Evolutionary conservation across 1,140 invertebrate genomes (phyloP), one percentile per base, ranked within the genome.

Genomic region (Lutraria rhynchaena): DNA sequence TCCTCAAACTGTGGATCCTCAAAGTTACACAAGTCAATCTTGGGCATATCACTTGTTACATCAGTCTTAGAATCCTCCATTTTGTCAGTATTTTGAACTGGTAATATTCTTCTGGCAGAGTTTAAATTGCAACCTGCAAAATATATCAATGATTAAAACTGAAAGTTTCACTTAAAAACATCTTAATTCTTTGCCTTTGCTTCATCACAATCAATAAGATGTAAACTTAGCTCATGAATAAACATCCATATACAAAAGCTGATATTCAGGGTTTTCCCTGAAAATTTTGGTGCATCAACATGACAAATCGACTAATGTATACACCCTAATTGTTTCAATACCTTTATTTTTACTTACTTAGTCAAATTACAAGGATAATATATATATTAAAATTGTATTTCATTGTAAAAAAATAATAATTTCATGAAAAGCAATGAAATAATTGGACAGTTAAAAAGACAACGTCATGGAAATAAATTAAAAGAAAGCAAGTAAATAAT

Each of bases 1-100:
- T 91, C 88, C 69, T 92, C 91, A 86, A 91, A 93, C 35, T 90
- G 85, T 29, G 89, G 86, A 65, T 92, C 90, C 63, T 94, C 93
- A 86, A 94, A 93, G 86, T 94, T 94, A 70, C 92, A 90, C 7
- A 94, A 87, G 84, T 93, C 86, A 31, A 92, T 85, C 3, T 88
- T 83, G 4, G 83, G 85, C 55, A 81, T 73, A 29, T 51, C 76
- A 44, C 15, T 27, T 2, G 4, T 22, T 0, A 33, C 27, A 9
- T 44, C 44, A 11, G 24, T 41, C 27, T 67, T 11, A 29, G 24
- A 1, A 15, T 31, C 22, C 13, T 46, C 41, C 63, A 67, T 67
- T 3, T 15, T 65, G 22, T 35, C n/a, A 22, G 29, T 44, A 7
- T 0, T 13, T 31, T 5, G 27, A 19, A 0, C 7, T 3, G 24